A percentile compares a stretch with the other conserved stretches of the same genome.
These are phyloP conservation scores for Echinometra lucunter DNA, from an alignment of 53 echinoderm and acorn worm species.

Conservation along the genomic window DNA sequence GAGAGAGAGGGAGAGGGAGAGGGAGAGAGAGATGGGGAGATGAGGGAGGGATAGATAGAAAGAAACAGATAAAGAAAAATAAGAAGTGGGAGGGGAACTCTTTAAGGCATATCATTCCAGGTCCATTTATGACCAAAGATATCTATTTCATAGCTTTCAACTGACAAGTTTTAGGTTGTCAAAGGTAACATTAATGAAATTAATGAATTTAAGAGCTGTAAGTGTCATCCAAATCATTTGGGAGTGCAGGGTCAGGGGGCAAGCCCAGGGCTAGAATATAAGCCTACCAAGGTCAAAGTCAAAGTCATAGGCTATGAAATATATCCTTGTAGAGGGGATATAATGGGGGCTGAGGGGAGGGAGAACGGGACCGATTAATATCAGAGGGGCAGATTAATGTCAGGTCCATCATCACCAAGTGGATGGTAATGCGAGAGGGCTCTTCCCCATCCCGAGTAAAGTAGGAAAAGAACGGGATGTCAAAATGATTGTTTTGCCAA, in stretches of 20 bases:
- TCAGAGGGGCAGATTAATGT: constrained; percentile 4
- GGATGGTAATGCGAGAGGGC: constrained; percentile 18
- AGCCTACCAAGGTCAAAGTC: constrained; percentile 35
- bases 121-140: background rate
- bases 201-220: constrained; percentile 33
- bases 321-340: background rate
- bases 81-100: background rate
- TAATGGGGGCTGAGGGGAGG: constrained; percentile 5
- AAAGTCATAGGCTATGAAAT: background rate
- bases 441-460: background rate
- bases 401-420: background rate
- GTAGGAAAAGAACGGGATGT: background rate
- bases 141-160: constrained; percentile 15
- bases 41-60: background rate
- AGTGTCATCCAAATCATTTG: constrained; percentile 24
- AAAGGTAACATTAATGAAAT: background rate
- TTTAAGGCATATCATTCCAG: background rate
- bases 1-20: background rate
- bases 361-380: constrained; percentile 21
- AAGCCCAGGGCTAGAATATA: constrained; percentile 4
- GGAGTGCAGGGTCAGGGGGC: background rate
- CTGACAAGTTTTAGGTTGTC: background rate
- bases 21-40: background rate
- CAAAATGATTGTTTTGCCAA: constrained; percentile 55
- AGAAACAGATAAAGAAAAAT: background rate